Evolutionary conservation across 2,113 vertebrate genomes (phyloP).

Genomic region (Protobothrops mucrosquamatus): DNA sequence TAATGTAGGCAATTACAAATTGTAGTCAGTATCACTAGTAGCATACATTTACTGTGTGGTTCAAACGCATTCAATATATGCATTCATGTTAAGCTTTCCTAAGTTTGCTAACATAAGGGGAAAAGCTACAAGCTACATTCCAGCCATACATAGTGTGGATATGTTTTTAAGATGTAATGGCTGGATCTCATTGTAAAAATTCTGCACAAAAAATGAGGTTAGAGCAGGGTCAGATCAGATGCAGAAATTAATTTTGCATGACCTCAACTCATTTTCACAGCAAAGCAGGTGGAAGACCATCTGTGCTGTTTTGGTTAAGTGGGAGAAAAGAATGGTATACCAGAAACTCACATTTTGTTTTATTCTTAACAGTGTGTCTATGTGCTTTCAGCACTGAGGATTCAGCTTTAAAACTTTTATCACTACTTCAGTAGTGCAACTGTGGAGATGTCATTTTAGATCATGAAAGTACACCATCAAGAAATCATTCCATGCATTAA

Average conservation of each 20-base stretch:
- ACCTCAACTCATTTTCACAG: not conserved
- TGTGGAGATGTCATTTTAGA: not conserved
- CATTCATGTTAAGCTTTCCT: not conserved
- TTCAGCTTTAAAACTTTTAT: not conserved
- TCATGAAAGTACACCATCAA: not conserved
- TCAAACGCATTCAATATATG: not conserved
- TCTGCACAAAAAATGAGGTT: not conserved
- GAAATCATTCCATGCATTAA: not conserved
- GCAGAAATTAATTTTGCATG: constrained; percentile 2
- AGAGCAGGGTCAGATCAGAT: not conserved
- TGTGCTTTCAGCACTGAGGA: not conserved
- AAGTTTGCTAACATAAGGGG: not conserved
- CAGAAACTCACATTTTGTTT: not conserved
- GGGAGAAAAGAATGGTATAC: not conserved
- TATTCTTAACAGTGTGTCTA: not conserved
- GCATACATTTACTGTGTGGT: not conserved
- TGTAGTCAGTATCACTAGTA: not conserved
- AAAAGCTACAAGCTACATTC: not conserved
- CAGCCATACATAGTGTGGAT: not conserved
- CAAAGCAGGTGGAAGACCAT: not conserved
- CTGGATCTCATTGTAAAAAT: not conserved
- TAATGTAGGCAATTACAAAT: not conserved
- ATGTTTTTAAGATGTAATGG: not conserved
- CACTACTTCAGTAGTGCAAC: not conserved
- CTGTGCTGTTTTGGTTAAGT: not conserved